Conservation (phyloP, 2,888 invertebrate species). For the Athetis lepigone region DNA sequence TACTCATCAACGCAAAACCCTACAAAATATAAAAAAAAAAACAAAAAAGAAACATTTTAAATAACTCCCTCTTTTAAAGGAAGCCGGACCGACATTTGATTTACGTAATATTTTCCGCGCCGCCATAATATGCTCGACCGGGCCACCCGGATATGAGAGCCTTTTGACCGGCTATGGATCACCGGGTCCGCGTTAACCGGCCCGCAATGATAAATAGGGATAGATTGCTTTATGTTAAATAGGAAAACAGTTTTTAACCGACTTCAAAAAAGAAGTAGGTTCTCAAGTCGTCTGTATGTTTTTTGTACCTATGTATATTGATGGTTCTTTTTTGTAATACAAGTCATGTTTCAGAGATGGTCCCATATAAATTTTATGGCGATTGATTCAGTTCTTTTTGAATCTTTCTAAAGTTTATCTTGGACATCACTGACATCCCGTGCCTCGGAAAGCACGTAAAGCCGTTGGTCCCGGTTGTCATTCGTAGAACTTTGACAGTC, state of each 20-base stretch:
- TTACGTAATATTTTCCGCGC: slow-evolving; percentile 46
- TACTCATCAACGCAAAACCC: neutral
- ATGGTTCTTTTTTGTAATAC: too few relatives aligned
- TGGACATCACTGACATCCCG: too few relatives aligned
- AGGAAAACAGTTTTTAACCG: slow-evolving; percentile 10
- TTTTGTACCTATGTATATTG: too few relatives aligned
- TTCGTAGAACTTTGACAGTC: too few relatives aligned
- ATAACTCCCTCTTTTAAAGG: slow-evolving; percentile 17
- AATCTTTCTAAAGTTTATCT: too few relatives aligned
- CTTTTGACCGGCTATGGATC: slow-evolving; percentile 68
- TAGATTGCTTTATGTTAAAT: slow-evolving; percentile 36
- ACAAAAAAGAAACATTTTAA: slow-evolving; percentile 10
- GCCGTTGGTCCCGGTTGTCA: too few relatives aligned
- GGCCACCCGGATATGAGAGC: slow-evolving; percentile 61
- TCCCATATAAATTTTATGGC: too few relatives aligned
- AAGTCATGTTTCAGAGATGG: too few relatives aligned
- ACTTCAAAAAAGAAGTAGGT: too few relatives aligned
- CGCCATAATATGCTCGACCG: slow-evolving; percentile 55
- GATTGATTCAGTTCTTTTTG: too few relatives aligned
- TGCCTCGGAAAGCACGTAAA: too few relatives aligned
- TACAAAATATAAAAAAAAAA: slow-evolving; percentile 1
- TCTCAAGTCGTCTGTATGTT: too few relatives aligned
- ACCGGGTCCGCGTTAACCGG: slow-evolving; percentile 46
- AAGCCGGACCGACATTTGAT: slow-evolving; percentile 35
- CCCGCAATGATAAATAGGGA: slow-evolving; percentile 35